Evolutionary conservation across 1,140 invertebrate genomes (phyloP).

Genomic region (Polypedilum pembai): DNA sequence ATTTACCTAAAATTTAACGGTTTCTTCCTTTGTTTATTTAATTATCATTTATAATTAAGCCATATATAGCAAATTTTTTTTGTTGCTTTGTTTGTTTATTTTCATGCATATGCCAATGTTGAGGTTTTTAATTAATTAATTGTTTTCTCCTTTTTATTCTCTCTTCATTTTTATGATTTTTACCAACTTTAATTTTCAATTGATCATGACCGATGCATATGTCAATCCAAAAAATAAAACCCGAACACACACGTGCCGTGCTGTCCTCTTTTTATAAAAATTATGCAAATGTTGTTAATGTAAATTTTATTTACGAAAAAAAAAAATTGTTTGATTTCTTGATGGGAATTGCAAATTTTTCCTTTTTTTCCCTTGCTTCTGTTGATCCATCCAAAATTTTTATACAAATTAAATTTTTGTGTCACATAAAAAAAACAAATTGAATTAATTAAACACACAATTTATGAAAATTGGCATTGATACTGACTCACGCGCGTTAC

Average conservation of each 20-base stretch:
- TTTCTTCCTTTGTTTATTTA: no score
- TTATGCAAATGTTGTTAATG: neutral
- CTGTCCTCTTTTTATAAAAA: neutral
- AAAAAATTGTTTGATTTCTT: neutral
- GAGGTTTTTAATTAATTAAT: no score
- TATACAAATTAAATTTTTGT: neutral
- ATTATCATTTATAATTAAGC: no score
- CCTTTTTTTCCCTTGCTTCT: neutral
- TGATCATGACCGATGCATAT: no score
- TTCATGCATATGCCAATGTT: no score
- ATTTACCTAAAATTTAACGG: no score
- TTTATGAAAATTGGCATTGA: constrained; percentile 41
- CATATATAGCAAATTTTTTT: no score
- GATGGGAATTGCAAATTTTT: constrained; percentile 1
- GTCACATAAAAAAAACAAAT: constrained; percentile 2
- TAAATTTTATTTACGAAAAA: neutral
- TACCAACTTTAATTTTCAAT: no score
- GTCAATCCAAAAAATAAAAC: neutral
- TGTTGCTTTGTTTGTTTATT: no score
- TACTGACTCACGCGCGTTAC: constrained; percentile 44
- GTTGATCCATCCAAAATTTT: neutral
- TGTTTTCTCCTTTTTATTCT: no score
- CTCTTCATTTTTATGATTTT: no score
- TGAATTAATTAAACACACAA: constrained; percentile 27
- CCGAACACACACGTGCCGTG: neutral